A percentile compares a stretch with the other conserved stretches of the same genome.
Evolutionary conservation across 2,797 vertebrate genomes (phyloP).

Genomic region (Moxostoma hubbsi): DNA sequence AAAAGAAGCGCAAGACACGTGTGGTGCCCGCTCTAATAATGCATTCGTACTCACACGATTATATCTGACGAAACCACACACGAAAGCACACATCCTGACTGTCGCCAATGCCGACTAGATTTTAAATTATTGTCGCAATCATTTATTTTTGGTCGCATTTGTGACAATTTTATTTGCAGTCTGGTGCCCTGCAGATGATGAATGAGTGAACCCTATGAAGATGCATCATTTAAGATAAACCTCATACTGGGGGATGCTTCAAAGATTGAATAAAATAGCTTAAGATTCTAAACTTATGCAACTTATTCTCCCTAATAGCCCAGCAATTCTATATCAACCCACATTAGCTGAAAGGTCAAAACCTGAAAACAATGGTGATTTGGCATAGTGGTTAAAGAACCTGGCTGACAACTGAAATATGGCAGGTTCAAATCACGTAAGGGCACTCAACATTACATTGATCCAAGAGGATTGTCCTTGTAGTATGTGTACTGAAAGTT

Average conservation of each 20-base stretch:
- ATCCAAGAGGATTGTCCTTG: neutral
- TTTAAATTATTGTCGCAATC: too few species aligned
- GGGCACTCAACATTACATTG: too few species aligned
- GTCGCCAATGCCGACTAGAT: too few species aligned
- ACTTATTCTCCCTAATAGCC: neutral
- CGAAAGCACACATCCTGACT: too few species aligned
- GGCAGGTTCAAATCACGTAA: neutral
- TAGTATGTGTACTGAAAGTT: too few species aligned
- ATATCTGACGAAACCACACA: too few species aligned
- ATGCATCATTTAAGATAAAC: neutral
- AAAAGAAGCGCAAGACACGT: too few species aligned
- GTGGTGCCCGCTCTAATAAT: too few species aligned
- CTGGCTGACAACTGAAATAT: neutral
- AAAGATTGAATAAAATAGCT: constrained; percentile 5
- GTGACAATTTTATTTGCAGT: too few species aligned
- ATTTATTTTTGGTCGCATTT: too few species aligned
- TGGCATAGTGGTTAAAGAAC: neutral
- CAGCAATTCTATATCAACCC: neutral
- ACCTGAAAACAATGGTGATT: neutral
- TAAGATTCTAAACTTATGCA: neutral
- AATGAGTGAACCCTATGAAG: neutral
- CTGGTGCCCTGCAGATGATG: neutral
- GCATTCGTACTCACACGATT: too few species aligned
- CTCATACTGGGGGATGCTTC: neutral
- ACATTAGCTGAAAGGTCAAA: neutral